Evolutionary conservation across 2,888 invertebrate species (phyloP), one percentile per base, ranked within the genome.

Genomic region (Lasius platythorax): DNA sequence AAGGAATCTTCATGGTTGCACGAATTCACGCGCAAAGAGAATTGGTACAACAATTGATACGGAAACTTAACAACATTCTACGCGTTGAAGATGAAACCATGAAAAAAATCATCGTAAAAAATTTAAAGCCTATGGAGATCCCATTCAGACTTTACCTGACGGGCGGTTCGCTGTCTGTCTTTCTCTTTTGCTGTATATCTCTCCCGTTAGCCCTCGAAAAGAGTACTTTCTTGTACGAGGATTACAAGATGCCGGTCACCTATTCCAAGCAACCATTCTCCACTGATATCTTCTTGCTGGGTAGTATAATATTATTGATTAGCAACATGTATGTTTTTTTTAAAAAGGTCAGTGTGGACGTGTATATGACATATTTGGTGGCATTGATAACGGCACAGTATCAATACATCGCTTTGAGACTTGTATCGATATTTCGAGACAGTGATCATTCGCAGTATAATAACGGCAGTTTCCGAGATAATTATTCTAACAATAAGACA

Each of bases 311-410:
- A 18, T 0, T 15, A 46, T 9, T 53, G n/a, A 23, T 23, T 18
- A 30, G 8, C 43, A 58, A 3, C n/a, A 0, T 12, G 3, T 43
- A 43, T 9, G 2, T 43, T 18, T 68, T 46, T 64, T 1, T 33
- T 15, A 70, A 58, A 1, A 68, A 61, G 4, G 15, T 33, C 43
- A 15, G 28, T 11, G 30, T 18, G 5, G 78, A 79, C 23, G 1
- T 43, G 0, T 79, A 79, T 43, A 70, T 23, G 6, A 33, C 30
- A 6, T 9, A 70, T 33, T 3, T 79, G 23, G 6, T 79, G 18
- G 18, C 28, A 5, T 3, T 79, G 18, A 12, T 79, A 30, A 46
- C 78, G 6, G 5, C 58, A 15, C 78, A 79, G 1, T 79, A 70
- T 33, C 70, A 67, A 23, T 79, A 79, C 11, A 33, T 79, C 6